These are phyloP conservation scores for Ostrea denselamellosa DNA, from an alignment of 1,140 invertebrate genomes.

Conservation along the genomic window DNA sequence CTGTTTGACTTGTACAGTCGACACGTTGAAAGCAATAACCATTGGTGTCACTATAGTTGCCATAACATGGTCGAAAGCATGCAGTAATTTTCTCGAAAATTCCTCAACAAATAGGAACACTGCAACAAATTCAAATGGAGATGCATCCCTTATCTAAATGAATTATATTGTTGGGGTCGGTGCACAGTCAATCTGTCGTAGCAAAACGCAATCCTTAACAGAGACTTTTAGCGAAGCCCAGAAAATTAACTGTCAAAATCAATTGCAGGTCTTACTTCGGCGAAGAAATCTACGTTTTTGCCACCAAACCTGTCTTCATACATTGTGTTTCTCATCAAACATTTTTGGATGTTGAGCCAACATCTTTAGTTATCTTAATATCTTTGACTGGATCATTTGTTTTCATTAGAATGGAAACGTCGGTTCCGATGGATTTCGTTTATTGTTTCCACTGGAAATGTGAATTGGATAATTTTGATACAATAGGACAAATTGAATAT, in stretches of 20 bases:
- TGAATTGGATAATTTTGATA: neutral
- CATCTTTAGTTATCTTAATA: constrained; percentile 13
- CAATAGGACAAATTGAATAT: neutral
- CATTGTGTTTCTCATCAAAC: constrained; percentile 29
- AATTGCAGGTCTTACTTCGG: neutral
- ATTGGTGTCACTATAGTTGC: neutral
- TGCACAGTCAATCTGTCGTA: constrained; percentile 25
- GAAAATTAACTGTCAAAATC: constrained; percentile 36
- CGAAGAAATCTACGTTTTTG: constrained; percentile 15
- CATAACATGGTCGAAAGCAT: neutral
- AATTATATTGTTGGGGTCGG: constrained; percentile 37
- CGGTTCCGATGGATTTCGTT: neutral
- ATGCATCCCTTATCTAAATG: constrained; percentile 19
- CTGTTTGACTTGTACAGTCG: too few species aligned
- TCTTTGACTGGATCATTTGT: constrained; percentile 20
- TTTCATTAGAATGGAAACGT: constrained; percentile 11
- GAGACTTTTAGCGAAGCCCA: constrained; percentile 36
- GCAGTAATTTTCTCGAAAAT: constrained; percentile 22
- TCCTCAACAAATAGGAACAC: constrained; percentile 3
- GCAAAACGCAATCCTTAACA: constrained; percentile 12
- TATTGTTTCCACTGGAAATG: neutral
- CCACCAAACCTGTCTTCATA: constrained; percentile 26
- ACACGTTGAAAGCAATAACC: too few species aligned
- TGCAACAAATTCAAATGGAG: constrained; percentile 4
- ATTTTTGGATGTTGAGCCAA: neutral